Conservation (phyloP, 2,113 vertebrate species). For the Onychostoma macrolepis region DNA sequence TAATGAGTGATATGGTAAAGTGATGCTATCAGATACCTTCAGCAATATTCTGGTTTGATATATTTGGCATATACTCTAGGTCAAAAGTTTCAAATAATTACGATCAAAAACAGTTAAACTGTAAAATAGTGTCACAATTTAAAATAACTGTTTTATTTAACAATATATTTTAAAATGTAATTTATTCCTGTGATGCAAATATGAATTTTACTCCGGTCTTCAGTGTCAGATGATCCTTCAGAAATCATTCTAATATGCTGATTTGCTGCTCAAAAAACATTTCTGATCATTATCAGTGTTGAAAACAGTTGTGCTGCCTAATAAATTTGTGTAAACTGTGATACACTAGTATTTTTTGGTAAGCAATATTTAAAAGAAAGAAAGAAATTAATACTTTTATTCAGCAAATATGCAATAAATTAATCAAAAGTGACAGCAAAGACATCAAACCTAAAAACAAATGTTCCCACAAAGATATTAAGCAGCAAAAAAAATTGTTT, state of each 20-base stretch:
- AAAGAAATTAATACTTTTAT: no score
- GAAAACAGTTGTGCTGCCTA: background rate
- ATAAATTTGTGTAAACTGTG: background rate
- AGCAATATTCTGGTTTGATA: background rate
- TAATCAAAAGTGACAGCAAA: background rate
- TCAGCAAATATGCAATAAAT: background rate
- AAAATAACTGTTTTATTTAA: background rate
- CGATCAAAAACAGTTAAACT: no score
- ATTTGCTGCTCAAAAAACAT: background rate
- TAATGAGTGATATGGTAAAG: background rate
- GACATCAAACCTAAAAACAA: background rate
- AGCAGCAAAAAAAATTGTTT: background rate
- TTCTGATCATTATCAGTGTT: background rate
- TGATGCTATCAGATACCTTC: background rate
- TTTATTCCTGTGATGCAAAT: background rate
- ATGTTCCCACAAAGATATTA: background rate
- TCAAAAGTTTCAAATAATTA: background rate
- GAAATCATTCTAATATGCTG: background rate
- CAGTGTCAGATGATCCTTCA: background rate
- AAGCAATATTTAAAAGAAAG: no score
- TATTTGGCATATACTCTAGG: background rate
- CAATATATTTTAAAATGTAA: background rate
- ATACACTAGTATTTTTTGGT: background rate
- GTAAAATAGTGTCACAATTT: background rate
- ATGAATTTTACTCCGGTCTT: background rate